Percentiles rank a stretch among this genome's conserved stretches.
Conservation (phyloP, 2,888 invertebrate species). For the Amblyjoppa proteus region DNA sequence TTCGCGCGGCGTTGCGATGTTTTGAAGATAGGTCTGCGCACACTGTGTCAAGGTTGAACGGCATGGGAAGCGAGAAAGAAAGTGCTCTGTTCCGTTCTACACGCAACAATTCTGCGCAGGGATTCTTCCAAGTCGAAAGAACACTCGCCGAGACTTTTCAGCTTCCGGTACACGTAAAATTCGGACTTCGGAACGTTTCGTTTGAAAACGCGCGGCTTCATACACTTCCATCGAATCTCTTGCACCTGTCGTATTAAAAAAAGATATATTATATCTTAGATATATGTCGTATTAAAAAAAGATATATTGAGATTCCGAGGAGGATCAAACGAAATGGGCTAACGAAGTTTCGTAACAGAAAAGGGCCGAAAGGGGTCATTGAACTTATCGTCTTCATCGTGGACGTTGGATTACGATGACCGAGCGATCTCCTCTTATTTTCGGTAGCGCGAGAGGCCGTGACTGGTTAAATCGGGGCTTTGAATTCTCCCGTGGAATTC, state of each 20-base stretch:
- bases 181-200: neutral
- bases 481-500: conserved; percentile 23
- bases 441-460: conserved; percentile 19
- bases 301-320: conserved; percentile 1
- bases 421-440: conserved; percentile 22
- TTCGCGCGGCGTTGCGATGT: conserved; percentile 30
- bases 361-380: conserved; percentile 48
- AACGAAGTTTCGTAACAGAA: conserved; percentile 27
- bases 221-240: neutral
- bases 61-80: conserved; percentile 71
- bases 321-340: conserved; percentile 11
- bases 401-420: neutral
- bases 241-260: neutral
- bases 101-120: conserved; percentile 11
- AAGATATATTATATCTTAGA: neutral
- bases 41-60: conserved; percentile 73
- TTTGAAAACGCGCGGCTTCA: neutral
- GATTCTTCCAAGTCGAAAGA: conserved; percentile 15
- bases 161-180: conserved; percentile 51
- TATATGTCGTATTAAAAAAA: neutral
- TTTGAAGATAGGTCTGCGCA: conserved; percentile 47
- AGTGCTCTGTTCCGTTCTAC: conserved; percentile 66
- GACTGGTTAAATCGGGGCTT: conserved; percentile 40
- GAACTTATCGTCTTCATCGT: conserved; percentile 40
- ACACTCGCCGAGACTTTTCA: neutral